Evolutionary conservation across 2,797 vertebrate genomes (phyloP), one percentile per base, ranked within the genome.

Genomic region (Tachyglossus aculeatus): DNA sequence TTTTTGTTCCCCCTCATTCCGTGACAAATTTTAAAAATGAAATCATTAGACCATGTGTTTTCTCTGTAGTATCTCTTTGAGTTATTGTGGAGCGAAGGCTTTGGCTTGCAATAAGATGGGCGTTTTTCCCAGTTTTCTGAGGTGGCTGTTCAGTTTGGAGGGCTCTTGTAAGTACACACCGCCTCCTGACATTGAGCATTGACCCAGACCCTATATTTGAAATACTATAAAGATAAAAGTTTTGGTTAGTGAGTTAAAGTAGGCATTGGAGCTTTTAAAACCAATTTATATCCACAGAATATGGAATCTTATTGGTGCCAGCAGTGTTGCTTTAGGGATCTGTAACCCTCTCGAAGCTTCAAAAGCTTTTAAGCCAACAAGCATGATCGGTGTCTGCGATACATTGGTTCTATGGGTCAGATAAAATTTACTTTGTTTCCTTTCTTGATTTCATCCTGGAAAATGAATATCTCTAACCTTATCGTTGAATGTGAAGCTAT

Each of bases 341-440:
- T 96, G 86, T 96, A 94, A 96, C 91, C 86, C 89, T 94, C 93
- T 84, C 88, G 92, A 92, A 92, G 94, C 95, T 95, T 84, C 90
- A 74, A 83, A 90, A 91, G 89, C 91, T 93, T 92, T 90, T 92
- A 93, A 90, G 86, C 88, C 87, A 87, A 94, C 88, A 94, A 95
- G 97, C 97, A 97, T 98, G 96, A 94, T 94, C 93, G 91, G 92
- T 95, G 95, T 98, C 93, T 96, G 94, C 95, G 94, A 90, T 96
- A 95, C 93, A 93, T 94, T 89, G 94, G 91, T 96, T 96, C 93
- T 94, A 93, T 1, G 93, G 89, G 93, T 96, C 94, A 94, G 95
- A 94, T 96, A 94, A 96, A 94, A 95, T 94, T 93, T 91, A 93
- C 88, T 94, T 98, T 98, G 96, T 98, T 99, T 98, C 95, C 96